Evolutionary conservation across 1,140 invertebrate species (phyloP).

Genomic region (Yoshiicerus persimilis): DNA sequence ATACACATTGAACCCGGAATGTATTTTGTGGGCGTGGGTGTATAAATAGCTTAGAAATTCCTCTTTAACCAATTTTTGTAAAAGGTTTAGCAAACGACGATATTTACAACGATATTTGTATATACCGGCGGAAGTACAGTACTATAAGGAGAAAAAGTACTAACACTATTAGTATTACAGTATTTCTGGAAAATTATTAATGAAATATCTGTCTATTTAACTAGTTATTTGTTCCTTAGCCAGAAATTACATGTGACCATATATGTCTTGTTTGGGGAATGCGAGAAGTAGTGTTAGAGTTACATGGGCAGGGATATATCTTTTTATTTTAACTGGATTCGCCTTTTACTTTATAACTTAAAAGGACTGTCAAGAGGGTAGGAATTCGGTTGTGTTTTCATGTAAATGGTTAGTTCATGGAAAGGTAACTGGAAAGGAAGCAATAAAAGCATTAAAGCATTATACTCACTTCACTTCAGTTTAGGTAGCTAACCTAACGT

Average conservation of each 20-base stretch:
- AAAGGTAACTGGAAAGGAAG: background rate
- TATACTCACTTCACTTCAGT: background rate
- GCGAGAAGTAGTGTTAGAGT: background rate
- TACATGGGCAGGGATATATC: background rate
- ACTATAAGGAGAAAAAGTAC: too few relatives aligned
- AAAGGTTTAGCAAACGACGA: too few relatives aligned
- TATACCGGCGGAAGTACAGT: too few relatives aligned
- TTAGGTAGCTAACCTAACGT: background rate
- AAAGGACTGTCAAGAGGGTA: conserved; percentile 8
- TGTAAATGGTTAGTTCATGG: background rate
- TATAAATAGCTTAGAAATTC: too few relatives aligned
- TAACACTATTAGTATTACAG: too few relatives aligned
- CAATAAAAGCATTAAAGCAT: conserved; percentile 7
- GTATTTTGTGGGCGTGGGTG: too few relatives aligned
- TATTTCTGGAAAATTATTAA: background rate
- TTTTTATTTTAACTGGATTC: background rate
- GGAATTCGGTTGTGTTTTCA: background rate
- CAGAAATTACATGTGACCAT: too few relatives aligned
- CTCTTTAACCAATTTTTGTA: too few relatives aligned
- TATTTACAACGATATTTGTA: too few relatives aligned
- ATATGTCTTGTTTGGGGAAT: too few relatives aligned
- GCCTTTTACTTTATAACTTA: background rate
- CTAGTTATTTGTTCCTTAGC: background rate
- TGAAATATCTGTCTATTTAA: background rate
- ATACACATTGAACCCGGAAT: too few relatives aligned